Evolutionary conservation across 2,888 invertebrate genomes (phyloP), one percentile per base, ranked within the genome.

Genomic region (Lymantria monacha): DNA sequence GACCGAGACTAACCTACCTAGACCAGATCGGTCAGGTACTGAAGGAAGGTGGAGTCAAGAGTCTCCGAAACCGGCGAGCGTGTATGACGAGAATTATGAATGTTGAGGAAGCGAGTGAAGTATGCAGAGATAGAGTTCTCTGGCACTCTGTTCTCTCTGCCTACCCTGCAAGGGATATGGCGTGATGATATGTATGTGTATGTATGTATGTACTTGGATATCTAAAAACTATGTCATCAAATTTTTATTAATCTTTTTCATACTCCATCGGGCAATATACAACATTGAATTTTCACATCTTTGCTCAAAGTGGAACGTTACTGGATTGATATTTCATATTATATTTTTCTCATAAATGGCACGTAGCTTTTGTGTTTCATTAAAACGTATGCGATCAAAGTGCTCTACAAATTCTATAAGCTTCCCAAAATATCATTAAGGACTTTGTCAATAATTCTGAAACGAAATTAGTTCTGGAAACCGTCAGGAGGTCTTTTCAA

Each of bases 391-490:
- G 49, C 54, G 63, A 60, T 66, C 63, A 68, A 70, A 65, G 63
- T 63, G 54, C 54, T 68, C 63, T 61, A 49, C 55, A 68, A 63
- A 68, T 70, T 65, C 57, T 66, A 57, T 57, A 63, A 60, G 59
- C 54, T 61, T 66, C 59, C 40, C 22, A 48, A 56, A 68, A 63
- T 61, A 61, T 55, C 58, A 56, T 66, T 63, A 55, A 43, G 51
- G 59, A 59, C 66, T 59, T 65, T 69, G 66, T 63, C 67, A 69
- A 72, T 70, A 66, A 64, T 64, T 64, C 59, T 51, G 22, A 55
- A 66, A 60, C 58, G 61, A 62, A 74, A 73, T 73, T 66, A 70
- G 70, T 69, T 66, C 66, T 63, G 57, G 49, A 40, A 57, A 53
- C 57, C 55, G 42, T 53, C 56, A 55, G 51, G 51, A 47, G 61